Percentiles rank a stretch among this genome's conserved stretches.
Conservation (phyloP, 92 coral and sea anemone genomes). For the Umimayanthus chanpuru region DNA sequence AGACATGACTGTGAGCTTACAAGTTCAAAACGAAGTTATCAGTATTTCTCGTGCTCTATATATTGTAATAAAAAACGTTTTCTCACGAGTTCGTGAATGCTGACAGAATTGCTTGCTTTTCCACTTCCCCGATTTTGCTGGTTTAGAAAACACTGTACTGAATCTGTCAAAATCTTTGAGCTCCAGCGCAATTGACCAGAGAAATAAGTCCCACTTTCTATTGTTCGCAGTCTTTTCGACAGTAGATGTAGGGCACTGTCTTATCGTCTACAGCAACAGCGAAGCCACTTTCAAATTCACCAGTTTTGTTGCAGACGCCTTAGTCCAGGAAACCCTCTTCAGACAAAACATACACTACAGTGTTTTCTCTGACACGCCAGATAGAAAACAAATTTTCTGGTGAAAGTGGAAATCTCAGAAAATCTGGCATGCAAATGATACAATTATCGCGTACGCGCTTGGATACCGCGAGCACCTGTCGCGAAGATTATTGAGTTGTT, state of each 20-base stretch:
- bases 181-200: background rate
- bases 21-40: background rate
- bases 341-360: background rate
- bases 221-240: background rate
- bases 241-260: background rate
- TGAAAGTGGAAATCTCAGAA: background rate
- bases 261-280: background rate
- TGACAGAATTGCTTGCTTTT: background rate
- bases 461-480: constrained; percentile 37
- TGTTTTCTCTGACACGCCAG: background rate
- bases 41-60: background rate
- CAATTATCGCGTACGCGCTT: background rate
- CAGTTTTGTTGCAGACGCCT: background rate
- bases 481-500: background rate
- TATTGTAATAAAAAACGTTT: background rate
- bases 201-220: background rate
- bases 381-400: constrained; percentile 9
- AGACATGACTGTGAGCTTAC: background rate
- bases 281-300: background rate
- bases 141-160: background rate
- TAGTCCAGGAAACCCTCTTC: background rate
- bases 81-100: background rate
- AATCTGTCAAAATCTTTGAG: constrained; percentile 2
- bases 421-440: background rate
- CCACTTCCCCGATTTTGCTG: background rate